Percentiles rank a stretch among this genome's conserved stretches.
Conservation (phyloP, 2,888 invertebrate genomes). For the Melanchra persicariae region DNA sequence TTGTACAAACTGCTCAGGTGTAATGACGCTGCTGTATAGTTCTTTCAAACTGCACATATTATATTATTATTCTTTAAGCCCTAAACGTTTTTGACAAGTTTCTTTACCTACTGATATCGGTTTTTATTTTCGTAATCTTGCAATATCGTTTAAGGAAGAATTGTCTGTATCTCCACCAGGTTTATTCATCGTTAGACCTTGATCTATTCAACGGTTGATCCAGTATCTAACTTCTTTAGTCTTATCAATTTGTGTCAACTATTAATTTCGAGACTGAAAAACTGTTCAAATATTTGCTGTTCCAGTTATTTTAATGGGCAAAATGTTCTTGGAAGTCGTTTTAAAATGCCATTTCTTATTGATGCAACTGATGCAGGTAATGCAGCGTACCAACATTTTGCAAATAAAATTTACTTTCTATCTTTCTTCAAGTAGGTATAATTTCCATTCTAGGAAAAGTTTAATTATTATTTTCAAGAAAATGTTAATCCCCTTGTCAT, state of each 20-base stretch:
- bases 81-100: background rate
- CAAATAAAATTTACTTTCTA: background rate
- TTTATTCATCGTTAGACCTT: conserved; percentile 42
- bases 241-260: conserved; percentile 54
- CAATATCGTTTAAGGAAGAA: conserved; percentile 42
- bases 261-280: conserved; percentile 6
- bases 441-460: conserved; percentile 29
- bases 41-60: conserved; percentile 20
- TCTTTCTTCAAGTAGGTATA: background rate
- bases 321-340: background rate
- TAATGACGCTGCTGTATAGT: conserved; percentile 27
- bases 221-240: conserved; percentile 11
- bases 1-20: conserved; percentile 56
- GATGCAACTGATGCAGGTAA: background rate
- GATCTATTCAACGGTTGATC: conserved; percentile 46
- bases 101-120: conserved; percentile 2
- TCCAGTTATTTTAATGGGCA: background rate
- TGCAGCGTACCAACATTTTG: conserved; percentile 5
- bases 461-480: conserved; percentile 17
- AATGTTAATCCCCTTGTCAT: conserved; percentile 35
- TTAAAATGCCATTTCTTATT: conserved; percentile 1
- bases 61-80: background rate
- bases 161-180: conserved; percentile 16
- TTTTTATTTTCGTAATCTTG: conserved; percentile 11
- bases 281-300: conserved; percentile 31